Percentiles rank a stretch among this genome's conserved stretches.
Conservation (phyloP, 2,888 invertebrate genomes). For the Leuctra nigra region DNA sequence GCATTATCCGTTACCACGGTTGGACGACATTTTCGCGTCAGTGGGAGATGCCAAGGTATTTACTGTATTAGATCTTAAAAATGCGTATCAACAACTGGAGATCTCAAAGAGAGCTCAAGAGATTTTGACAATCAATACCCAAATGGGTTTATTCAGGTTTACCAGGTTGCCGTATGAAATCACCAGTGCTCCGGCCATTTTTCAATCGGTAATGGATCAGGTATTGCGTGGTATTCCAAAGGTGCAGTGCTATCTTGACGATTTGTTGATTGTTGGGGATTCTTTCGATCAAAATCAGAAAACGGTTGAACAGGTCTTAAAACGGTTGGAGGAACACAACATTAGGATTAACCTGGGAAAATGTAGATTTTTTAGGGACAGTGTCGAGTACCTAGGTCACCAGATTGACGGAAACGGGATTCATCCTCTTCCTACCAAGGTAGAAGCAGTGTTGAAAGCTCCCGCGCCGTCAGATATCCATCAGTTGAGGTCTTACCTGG, state of each 20-base stretch:
- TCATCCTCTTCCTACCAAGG: slow-evolving; percentile 12
- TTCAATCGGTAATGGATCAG: slow-evolving; percentile 29
- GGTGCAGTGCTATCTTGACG: slow-evolving; percentile 26
- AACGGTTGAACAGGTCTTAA: slow-evolving; percentile 21
- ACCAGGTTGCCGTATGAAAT: background rate
- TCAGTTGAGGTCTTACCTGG: slow-evolving; percentile 21
- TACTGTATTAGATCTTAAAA: background rate
- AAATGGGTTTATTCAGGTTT: background rate
- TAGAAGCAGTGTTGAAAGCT: slow-evolving; percentile 14
- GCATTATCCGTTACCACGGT: slow-evolving; percentile 17
- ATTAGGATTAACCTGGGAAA: slow-evolving; percentile 3
- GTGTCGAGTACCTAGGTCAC: slow-evolving; percentile 8
- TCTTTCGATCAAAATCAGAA: slow-evolving; percentile 21
- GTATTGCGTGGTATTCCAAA: slow-evolving; percentile 22
- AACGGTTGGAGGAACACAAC: background rate
- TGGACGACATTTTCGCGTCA: background rate
- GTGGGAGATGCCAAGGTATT: background rate
- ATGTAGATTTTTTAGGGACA: background rate
- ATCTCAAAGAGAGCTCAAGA: background rate
- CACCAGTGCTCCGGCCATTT: slow-evolving; percentile 32
- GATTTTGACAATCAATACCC: background rate
- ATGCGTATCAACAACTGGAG: background rate
- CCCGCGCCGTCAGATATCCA: slow-evolving; percentile 15
- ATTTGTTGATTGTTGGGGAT: slow-evolving; percentile 24
- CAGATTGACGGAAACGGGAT: slow-evolving; percentile 6